Evolutionary conservation across 35 echinoderm and acorn worm genomes (phyloP).

Genomic region (Apostichopus japonicus): DNA sequence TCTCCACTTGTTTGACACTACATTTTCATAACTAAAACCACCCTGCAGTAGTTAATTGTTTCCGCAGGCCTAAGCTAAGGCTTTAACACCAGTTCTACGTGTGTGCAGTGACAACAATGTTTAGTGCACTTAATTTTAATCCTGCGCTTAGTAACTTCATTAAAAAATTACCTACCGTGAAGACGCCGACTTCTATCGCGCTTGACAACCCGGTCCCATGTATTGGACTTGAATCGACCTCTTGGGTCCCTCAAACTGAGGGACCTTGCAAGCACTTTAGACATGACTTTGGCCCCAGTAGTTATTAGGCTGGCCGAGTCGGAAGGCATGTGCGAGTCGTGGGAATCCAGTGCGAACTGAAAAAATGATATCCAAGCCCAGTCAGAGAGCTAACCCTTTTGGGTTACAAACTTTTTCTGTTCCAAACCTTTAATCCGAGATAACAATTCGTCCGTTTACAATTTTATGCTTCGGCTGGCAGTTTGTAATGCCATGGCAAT

Average conservation of each 20-base stretch:
- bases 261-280: slow-evolving; percentile 71
- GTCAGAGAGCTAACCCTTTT: background rate
- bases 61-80: no score
- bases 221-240: slow-evolving; percentile 73
- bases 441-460: slow-evolving; percentile 26
- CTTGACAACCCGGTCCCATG: slow-evolving; percentile 71
- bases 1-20: no score
- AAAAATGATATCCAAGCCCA: slow-evolving; percentile 18
- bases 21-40: no score
- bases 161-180: slow-evolving; percentile 52
- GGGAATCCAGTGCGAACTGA: slow-evolving; percentile 39
- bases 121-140: no score
- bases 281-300: slow-evolving; percentile 62
- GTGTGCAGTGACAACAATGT: no score
- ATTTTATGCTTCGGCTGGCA: background rate
- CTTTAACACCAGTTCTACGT: no score
- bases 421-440: background rate
- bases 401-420: background rate
- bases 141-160: background rate
- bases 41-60: no score
- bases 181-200: slow-evolving; percentile 68
- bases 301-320: slow-evolving; percentile 50
- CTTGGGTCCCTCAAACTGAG: slow-evolving; percentile 76
- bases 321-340: slow-evolving; percentile 23
- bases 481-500: slow-evolving; percentile 13